phyloP scores from a whole-genome alignment of 2,113 vertebrate species.

The Ailuropoda melanoleuca region DNA sequence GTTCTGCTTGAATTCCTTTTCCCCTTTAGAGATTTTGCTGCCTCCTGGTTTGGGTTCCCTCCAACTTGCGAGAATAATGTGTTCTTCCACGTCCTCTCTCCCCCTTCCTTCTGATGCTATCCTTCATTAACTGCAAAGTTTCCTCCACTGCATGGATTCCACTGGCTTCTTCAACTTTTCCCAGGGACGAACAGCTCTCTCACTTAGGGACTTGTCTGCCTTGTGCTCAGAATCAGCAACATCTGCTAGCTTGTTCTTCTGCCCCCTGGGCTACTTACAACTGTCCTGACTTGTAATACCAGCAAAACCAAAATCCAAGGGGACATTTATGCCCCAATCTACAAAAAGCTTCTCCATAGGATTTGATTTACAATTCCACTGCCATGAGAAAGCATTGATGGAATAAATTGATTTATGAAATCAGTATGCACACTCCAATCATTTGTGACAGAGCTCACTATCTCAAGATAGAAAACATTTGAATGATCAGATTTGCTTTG shows the following conservation, averaged over 20 bases:
- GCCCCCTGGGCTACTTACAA: background rate
- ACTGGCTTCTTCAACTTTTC: background rate
- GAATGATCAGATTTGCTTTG: background rate
- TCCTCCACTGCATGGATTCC: background rate
- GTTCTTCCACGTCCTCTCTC: background rate
- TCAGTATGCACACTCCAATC: background rate
- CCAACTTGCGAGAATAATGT: background rate
- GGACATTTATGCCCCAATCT: background rate
- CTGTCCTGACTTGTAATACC: background rate
- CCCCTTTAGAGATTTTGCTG: background rate
- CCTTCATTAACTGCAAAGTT: background rate
- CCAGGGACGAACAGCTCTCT: background rate
- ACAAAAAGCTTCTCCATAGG: background rate
- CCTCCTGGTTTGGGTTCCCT: background rate
- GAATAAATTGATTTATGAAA: constrained; percentile 12
- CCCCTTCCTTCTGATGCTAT: background rate
- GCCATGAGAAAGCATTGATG: background rate
- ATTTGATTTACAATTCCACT: background rate
- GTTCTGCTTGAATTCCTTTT: background rate
- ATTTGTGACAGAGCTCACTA: background rate
- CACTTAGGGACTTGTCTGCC: background rate
- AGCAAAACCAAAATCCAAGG: background rate
- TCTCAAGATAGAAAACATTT: background rate
- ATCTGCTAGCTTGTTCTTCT: background rate
- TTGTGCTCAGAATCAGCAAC: background rate